phyloP scores from a whole-genome alignment of 2,113 vertebrate genomes.

The Scomber japonicus region DNA sequence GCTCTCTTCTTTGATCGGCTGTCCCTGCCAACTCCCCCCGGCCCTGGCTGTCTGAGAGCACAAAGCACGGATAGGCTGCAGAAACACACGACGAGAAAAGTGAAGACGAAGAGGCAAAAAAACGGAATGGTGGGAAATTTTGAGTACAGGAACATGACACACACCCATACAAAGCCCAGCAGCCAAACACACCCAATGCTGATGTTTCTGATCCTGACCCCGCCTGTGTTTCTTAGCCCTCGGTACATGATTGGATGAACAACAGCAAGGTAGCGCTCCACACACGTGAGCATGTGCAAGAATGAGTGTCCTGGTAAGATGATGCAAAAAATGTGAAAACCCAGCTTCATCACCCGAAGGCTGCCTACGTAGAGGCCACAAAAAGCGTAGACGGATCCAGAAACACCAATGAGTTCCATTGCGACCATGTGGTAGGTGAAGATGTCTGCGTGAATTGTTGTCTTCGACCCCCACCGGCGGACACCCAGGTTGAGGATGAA shows the following conservation, averaged over 20 bases:
- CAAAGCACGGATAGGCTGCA: not conserved
- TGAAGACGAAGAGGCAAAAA: no score
- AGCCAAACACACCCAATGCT: constrained; percentile 44
- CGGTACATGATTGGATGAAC: constrained; percentile 45
- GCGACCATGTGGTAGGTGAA: constrained; percentile 26
- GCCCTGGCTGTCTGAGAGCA: not conserved
- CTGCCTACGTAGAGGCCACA: not conserved
- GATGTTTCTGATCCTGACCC: constrained; percentile 22
- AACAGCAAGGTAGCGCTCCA: constrained; percentile 43
- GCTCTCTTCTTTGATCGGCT: constrained; percentile 15
- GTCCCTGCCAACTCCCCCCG: not conserved
- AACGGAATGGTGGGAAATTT: no score
- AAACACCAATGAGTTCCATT: constrained; percentile 16
- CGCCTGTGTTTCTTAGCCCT: not conserved
- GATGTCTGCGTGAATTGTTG: constrained; percentile 30
- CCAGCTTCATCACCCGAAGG: rapidly evolving
- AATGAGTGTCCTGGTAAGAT: constrained; percentile 8
- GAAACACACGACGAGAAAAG: not conserved
- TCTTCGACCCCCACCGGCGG: not conserved
- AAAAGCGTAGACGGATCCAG: not conserved
- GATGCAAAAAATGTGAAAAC: not conserved
- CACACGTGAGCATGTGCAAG: constrained; percentile 35
- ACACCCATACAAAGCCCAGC: not conserved
- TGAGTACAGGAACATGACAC: no score
- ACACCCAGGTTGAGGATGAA: constrained; percentile 20